phyloP scores from a whole-genome alignment of 2,113 vertebrate species.

The Actenoides hombroni region DNA sequence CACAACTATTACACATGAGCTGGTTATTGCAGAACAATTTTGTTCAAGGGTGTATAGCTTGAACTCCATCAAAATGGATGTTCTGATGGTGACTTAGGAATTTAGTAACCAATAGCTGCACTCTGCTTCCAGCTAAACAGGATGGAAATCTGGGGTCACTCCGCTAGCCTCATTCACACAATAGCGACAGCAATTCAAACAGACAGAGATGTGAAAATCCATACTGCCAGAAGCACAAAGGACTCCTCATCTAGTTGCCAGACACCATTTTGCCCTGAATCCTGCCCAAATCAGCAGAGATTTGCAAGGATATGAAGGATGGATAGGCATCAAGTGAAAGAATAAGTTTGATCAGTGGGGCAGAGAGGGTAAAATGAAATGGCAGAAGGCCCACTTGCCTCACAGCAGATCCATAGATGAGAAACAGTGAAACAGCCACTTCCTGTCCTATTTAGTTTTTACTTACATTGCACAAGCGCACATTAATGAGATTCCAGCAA shows the following conservation, averaged over 20 bases:
- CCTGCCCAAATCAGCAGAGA: not conserved
- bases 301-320: not conserved
- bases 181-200: not conserved
- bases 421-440: not conserved
- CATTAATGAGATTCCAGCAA: not conserved
- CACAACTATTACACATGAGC: not conserved
- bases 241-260: not conserved
- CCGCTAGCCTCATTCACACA: not conserved
- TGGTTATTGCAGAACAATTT: constrained; percentile 24
- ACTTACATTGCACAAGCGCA: fast-evolving
- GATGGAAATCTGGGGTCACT: not conserved
- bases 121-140: not conserved
- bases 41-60: not conserved
- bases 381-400: not conserved
- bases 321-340: not conserved
- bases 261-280: not conserved
- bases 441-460: not conserved
- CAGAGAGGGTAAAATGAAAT: not conserved
- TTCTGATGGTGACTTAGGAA: not conserved
- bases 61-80: constrained; percentile 42
- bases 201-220: not conserved
- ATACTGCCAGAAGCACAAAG: not conserved
- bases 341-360: not conserved
- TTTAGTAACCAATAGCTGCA: not conserved
- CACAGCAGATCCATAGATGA: not conserved